Percentiles rank a stretch among this genome's conserved stretches.
These are phyloP conservation scores for Hephaestus fuliginosus DNA, from an alignment of 2,797 vertebrate genomes.

Conservation along the genomic window DNA sequence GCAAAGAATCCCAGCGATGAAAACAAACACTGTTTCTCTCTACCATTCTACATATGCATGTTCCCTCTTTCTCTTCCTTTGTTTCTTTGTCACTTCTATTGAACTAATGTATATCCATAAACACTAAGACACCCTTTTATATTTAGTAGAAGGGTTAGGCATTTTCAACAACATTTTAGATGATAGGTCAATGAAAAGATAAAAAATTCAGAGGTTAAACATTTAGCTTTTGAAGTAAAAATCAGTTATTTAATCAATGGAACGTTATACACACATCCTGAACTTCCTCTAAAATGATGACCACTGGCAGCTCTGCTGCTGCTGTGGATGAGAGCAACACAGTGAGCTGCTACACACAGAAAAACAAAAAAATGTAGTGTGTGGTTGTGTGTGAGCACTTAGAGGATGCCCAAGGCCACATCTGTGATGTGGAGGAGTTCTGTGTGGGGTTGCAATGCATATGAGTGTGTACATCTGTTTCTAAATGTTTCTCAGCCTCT, in stretches of 20 bases:
- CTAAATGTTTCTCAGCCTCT: conserved; percentile 14
- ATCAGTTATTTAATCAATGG: neutral
- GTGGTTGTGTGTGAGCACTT: conserved; percentile 35
- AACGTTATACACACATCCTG: conserved; percentile 11
- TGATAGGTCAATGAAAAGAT: neutral
- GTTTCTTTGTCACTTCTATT: neutral
- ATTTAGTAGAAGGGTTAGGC: neutral
- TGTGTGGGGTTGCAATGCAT: conserved; percentile 51
- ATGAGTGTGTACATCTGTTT: conserved; percentile 33
- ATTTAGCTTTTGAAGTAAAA: conserved; percentile 12
- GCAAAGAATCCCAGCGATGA: conserved; percentile 19
- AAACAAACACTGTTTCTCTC: conserved; percentile 31
- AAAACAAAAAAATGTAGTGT: conserved; percentile 8
- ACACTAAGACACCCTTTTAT: neutral
- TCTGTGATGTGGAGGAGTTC: conserved; percentile 48
- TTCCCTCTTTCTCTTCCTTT: neutral
- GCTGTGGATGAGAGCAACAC: conserved; percentile 16
- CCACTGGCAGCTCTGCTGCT: conserved; percentile 6
- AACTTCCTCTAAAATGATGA: conserved; percentile 14
- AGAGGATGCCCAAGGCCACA: conserved; percentile 43
- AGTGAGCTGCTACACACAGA: neutral
- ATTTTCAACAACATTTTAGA: conserved; percentile 4
- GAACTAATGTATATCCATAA: neutral
- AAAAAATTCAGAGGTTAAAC: neutral
- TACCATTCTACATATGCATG: neutral